Evolutionary conservation across 2,888 invertebrate species (phyloP).

Genomic region (Steromphala cineraria): DNA sequence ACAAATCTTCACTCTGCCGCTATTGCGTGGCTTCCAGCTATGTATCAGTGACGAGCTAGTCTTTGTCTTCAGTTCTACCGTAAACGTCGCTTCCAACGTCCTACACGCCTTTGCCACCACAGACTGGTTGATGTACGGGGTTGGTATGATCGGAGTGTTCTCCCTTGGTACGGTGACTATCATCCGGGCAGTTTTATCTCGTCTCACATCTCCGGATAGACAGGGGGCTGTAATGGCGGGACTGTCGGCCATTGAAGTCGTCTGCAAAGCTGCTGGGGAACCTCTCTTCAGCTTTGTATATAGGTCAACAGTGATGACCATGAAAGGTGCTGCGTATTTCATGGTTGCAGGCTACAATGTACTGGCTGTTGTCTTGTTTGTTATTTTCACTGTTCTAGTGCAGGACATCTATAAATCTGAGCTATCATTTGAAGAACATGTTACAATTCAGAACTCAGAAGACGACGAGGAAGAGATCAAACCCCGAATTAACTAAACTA

Average conservation of each 20-base stretch:
- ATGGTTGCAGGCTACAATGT: not conserved
- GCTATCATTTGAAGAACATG: too few species aligned
- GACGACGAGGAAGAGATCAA: too few species aligned
- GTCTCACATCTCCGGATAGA: not conserved
- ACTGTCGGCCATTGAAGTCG: not conserved
- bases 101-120: conserved; percentile 43
- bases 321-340: not conserved
- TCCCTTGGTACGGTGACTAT: not conserved
- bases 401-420: too few species aligned
- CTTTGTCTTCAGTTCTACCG: conserved; percentile 29
- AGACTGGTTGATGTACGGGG: conserved; percentile 32
- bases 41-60: conserved; percentile 42
- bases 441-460: too few species aligned
- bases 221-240: not conserved
- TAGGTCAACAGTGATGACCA: not conserved
- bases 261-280: not conserved
- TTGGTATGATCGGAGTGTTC: not conserved
- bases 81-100: conserved; percentile 29
- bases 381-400: not conserved
- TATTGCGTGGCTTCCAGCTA: conserved; percentile 35
- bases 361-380: not conserved
- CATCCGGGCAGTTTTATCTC: not conserved
- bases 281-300: not conserved
- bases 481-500: too few species aligned
- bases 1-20: conserved; percentile 33